These are phyloP conservation scores for Neomorphus geoffroyi DNA, from an alignment of 2,797 vertebrate species.

Conservation along the genomic window DNA sequence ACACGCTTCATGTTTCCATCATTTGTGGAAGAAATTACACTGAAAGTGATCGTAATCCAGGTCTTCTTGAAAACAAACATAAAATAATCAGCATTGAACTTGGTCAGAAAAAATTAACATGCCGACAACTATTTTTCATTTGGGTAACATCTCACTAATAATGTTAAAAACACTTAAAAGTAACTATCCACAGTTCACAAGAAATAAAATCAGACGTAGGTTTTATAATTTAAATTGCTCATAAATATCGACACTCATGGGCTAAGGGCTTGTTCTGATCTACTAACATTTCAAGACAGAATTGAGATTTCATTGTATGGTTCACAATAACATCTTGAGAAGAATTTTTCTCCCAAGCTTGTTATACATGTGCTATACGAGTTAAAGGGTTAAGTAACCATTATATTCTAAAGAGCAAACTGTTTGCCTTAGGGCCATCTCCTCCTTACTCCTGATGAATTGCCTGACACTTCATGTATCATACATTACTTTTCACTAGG, in stretches of 20 bases:
- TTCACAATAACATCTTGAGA: not conserved
- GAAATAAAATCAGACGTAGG: not conserved
- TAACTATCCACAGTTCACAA: not conserved
- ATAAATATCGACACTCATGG: not conserved
- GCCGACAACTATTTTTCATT: not conserved
- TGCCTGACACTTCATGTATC: constrained; percentile 68
- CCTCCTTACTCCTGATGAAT: constrained; percentile 70
- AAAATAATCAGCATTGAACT: not conserved
- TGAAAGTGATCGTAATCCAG: not conserved
- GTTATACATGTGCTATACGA: not conserved
- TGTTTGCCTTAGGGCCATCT: constrained; percentile 66
- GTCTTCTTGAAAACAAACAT: not conserved
- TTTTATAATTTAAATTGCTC: not conserved
- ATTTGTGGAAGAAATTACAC: not conserved
- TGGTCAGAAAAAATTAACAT: not conserved
- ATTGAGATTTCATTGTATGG: not conserved
- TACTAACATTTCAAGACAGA: not conserved
- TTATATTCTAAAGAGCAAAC: constrained; percentile 54
- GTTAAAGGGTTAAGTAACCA: constrained; percentile 68
- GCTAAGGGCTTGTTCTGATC: not conserved
- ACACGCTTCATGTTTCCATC: not conserved
- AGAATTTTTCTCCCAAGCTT: not conserved
- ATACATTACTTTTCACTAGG: constrained; percentile 56
- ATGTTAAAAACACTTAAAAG: not conserved
- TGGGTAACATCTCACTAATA: not conserved